Conservation (phyloP, 1,140 invertebrate genomes). For the Sminthurides bifidus region DNA sequence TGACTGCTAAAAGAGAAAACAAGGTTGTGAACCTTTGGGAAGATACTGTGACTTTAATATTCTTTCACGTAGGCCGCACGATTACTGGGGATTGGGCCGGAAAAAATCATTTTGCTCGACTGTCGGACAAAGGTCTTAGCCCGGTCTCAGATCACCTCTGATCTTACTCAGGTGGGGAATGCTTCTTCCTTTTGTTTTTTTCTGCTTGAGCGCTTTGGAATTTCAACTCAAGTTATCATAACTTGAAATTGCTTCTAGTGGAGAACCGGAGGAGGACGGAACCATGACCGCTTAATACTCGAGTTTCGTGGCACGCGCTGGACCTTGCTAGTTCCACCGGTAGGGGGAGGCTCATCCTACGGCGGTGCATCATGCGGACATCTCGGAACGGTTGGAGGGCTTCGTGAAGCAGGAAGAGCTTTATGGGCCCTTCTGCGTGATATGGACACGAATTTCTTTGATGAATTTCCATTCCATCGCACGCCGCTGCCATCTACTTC, state of each 20-base stretch:
- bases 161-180: slow-evolving; percentile 44
- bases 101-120: slow-evolving; percentile 52
- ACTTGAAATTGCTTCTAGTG: slow-evolving; percentile 39
- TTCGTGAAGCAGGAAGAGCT: slow-evolving; percentile 42
- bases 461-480: slow-evolving; percentile 39
- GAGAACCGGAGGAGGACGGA: slow-evolving; percentile 50
- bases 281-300: slow-evolving; percentile 50
- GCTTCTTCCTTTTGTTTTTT: slow-evolving; percentile 9
- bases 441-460: slow-evolving; percentile 41
- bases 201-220: not conserved
- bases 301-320: slow-evolving; percentile 54
- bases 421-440: slow-evolving; percentile 43
- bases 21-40: too few species aligned
- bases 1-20: too few species aligned
- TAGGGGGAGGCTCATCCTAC: slow-evolving; percentile 18
- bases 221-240: not conserved
- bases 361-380: slow-evolving; percentile 30
- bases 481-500: slow-evolving; percentile 14
- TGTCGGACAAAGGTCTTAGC: slow-evolving; percentile 49
- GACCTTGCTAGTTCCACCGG: slow-evolving; percentile 39
- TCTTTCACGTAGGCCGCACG: slow-evolving; percentile 44
- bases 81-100: slow-evolving; percentile 48
- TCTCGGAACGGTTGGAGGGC: slow-evolving; percentile 36
- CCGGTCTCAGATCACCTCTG: slow-evolving; percentile 48
- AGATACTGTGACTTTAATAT: not conserved